phyloP scores from a whole-genome alignment of 2,888 invertebrate genomes.

The Eupithecia insigniata region DNA sequence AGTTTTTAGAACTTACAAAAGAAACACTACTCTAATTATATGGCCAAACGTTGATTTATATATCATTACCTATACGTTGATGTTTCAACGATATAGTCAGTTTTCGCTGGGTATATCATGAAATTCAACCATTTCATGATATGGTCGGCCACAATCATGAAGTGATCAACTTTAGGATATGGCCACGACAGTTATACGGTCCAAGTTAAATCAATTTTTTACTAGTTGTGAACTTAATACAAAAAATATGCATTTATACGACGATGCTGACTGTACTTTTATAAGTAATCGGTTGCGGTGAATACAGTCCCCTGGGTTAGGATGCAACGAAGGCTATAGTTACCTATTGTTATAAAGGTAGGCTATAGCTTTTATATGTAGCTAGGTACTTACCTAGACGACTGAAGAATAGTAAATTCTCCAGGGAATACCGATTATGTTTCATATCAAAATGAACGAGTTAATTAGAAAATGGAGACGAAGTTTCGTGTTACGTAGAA shows the following conservation, averaged over 20 bases:
- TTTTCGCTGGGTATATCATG: too few species aligned
- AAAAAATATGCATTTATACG: neutral
- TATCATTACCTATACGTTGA: too few species aligned
- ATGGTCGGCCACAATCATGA: too few species aligned
- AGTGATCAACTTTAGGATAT: too few species aligned
- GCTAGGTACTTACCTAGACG: neutral
- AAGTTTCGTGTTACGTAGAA: neutral
- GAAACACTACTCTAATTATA: too few species aligned
- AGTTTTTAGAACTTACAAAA: too few species aligned
- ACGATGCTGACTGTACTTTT: conserved; percentile 1
- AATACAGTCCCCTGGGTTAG: conserved; percentile 48
- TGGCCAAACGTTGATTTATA: too few species aligned
- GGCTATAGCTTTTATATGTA: neutral
- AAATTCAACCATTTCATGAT: too few species aligned
- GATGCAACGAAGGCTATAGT: conserved; percentile 42
- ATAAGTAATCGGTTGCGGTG: conserved; percentile 52
- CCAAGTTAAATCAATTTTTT: neutral
- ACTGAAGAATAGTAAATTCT: neutral
- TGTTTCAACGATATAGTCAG: too few species aligned
- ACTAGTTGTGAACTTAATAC: neutral
- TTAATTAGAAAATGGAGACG: neutral
- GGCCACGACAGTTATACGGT: neutral
- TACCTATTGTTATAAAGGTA: neutral
- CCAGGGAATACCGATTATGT: neutral
- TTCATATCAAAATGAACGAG: neutral